Evolutionary conservation across 2,113 vertebrate genomes (phyloP), one percentile per base, ranked within the genome.

Genomic region (Geococcyx californianus): DNA sequence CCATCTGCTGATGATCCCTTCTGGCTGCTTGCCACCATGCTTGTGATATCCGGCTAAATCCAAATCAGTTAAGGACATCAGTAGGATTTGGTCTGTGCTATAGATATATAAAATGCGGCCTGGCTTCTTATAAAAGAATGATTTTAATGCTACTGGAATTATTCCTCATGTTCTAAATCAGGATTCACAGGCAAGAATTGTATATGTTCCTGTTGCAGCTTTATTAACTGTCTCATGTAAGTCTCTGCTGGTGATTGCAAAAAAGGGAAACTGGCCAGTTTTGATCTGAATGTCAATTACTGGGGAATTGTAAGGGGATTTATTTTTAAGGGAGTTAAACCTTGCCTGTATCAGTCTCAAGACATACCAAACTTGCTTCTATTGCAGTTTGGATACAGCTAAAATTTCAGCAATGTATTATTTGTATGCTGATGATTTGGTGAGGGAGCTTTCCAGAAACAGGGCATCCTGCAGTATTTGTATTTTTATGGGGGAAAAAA

Each of bases 1-100:
- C 94, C 93, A 97, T 96, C 96, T 95, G 94, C 81, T 83, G 93
- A 68, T 95, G 74, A 88, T 95, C 63, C 66, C 58, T 80, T 80
- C 84, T 83, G 89, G 87, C 67, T 91, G 45, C 49, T 87, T 90
- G 54, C 93, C 94, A 89, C 15, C 8, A 10, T 73, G 51, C 63
- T 79, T 72, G 21, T 75, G 36, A 79, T 66, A 45, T 62, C 49
- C 81, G 31, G 34, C 68, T 87, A 73, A 92, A 82, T 33, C 54
- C 56, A 72, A 66, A 78, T 87, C 26, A 67, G 15, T 47, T 87
- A 66, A 85, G 34, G n/a, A 77, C 70, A 26, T 51, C 34, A 49
- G n/a, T 24, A 79, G 63, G 51, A 76, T 80, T 93, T 0, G 1
- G 51, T n/a, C 44, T 62, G 11, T 60, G 36, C 54, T 91, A 6